Evolutionary conservation across 2,888 invertebrate genomes (phyloP).

Genomic region (Caenorhabditis sinica): DNA sequence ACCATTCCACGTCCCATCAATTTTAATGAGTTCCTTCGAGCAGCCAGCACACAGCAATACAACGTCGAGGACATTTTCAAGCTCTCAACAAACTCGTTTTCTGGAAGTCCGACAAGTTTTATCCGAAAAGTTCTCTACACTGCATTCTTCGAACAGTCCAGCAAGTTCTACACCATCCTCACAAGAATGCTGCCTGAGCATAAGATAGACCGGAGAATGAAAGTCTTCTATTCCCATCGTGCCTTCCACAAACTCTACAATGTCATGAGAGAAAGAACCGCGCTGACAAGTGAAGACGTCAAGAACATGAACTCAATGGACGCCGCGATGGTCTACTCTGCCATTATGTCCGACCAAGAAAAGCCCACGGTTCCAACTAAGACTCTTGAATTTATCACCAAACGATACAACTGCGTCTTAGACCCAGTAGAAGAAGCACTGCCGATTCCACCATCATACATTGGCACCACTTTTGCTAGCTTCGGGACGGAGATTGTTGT

Average conservation of each 20-base stretch:
- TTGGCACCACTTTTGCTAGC: constrained; percentile 11
- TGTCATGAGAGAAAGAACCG: neutral
- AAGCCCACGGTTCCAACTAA: neutral
- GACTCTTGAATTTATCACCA: neutral
- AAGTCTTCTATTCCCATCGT: constrained; percentile 12
- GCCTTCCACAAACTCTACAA: neutral
- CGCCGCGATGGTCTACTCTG: neutral
- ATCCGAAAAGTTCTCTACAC: neutral
- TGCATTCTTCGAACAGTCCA: neutral
- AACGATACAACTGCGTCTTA: neutral
- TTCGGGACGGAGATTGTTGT: neutral
- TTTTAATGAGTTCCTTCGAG: neutral
- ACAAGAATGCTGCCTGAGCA: neutral
- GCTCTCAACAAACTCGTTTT: neutral
- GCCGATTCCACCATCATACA: constrained; percentile 4
- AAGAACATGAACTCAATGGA: neutral
- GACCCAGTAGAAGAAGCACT: neutral
- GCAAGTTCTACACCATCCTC: neutral
- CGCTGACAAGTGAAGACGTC: neutral
- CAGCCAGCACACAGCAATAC: neutral
- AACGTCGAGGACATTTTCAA: neutral
- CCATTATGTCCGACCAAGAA: neutral
- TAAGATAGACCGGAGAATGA: constrained; percentile 23
- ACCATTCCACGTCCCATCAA: neutral
- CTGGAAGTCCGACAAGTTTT: neutral